Percentiles rank a stretch among this genome's conserved stretches.
Evolutionary conservation across 2,888 invertebrate species (phyloP).

Genomic region (Netelia melanura): DNA sequence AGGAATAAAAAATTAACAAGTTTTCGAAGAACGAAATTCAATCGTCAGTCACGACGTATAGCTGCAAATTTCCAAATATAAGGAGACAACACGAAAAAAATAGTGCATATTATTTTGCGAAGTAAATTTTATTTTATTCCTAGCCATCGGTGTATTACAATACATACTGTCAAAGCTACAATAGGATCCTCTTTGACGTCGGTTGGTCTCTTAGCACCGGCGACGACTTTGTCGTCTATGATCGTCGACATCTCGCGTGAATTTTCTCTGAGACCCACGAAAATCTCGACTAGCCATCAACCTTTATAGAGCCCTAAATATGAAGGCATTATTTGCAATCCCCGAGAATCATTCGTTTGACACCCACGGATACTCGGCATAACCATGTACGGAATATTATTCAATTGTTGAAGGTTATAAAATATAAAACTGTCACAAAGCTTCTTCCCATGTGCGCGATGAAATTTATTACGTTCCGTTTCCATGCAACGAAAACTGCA

Average conservation of each 20-base stretch:
- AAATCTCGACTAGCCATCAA: slow-evolving; percentile 35
- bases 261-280: slow-evolving; percentile 12
- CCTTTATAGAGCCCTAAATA: neutral
- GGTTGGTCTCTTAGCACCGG: slow-evolving; percentile 81
- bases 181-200: slow-evolving; percentile 83
- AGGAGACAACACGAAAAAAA: neutral
- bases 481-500: too few relatives aligned
- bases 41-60: neutral
- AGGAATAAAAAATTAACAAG: neutral
- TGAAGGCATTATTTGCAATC: slow-evolving; percentile 10
- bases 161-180: slow-evolving; percentile 80
- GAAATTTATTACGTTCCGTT: neutral
- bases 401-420: slow-evolving; percentile 39
- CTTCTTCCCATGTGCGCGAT: neutral
- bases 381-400: slow-evolving; percentile 51
- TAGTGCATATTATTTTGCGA: neutral
- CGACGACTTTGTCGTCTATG: slow-evolving; percentile 83
- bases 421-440: slow-evolving; percentile 39
- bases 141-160: slow-evolving; percentile 33
- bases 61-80: neutral
- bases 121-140: slow-evolving; percentile 7
- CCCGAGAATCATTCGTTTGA: slow-evolving; percentile 21
- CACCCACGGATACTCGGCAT: slow-evolving; percentile 46
- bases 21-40: neutral
- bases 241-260: slow-evolving; percentile 79